Evolutionary conservation across 2,797 vertebrate genomes (phyloP).

Genomic region (Clamator glandarius): DNA sequence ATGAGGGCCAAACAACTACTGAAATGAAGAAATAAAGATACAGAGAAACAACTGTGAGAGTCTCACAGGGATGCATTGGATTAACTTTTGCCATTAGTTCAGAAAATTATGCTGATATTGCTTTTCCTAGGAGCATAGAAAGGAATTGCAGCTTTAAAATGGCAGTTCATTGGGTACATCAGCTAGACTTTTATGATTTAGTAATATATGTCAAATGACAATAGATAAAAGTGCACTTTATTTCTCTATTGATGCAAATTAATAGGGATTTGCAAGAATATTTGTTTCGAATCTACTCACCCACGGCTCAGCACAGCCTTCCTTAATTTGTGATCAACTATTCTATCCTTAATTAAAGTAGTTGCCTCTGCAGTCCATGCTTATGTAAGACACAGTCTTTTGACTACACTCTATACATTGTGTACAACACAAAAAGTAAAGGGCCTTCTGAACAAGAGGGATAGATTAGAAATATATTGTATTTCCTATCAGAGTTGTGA

Average conservation of each 20-base stretch:
- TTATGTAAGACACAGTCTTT: not conserved
- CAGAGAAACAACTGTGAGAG: not conserved
- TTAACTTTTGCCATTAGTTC: not conserved
- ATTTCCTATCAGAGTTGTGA: not conserved
- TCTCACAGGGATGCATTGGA: not conserved
- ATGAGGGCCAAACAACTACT: not conserved
- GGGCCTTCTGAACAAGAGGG: not conserved
- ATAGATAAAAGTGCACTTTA: not conserved
- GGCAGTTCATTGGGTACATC: not conserved
- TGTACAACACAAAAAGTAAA: not conserved
- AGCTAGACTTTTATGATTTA: not conserved
- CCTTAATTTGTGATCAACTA: not conserved
- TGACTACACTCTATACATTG: not conserved
- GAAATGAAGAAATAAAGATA: not conserved
- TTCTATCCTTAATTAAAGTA: not conserved
- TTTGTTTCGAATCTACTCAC: not conserved
- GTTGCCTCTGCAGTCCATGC: not conserved
- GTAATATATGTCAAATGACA: not conserved
- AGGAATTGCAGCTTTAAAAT: not conserved
- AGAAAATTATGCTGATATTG: not conserved
- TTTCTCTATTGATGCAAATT: not conserved
- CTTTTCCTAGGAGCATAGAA: not conserved
- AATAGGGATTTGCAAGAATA: not conserved
- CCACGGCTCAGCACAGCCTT: not conserved
- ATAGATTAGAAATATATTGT: not conserved